Percentiles rank a stretch among this genome's conserved stretches.
These are phyloP conservation scores for Zoanthus sociatus DNA, from an alignment of 92 coral and sea anemone genomes.

Conservation along the genomic window DNA sequence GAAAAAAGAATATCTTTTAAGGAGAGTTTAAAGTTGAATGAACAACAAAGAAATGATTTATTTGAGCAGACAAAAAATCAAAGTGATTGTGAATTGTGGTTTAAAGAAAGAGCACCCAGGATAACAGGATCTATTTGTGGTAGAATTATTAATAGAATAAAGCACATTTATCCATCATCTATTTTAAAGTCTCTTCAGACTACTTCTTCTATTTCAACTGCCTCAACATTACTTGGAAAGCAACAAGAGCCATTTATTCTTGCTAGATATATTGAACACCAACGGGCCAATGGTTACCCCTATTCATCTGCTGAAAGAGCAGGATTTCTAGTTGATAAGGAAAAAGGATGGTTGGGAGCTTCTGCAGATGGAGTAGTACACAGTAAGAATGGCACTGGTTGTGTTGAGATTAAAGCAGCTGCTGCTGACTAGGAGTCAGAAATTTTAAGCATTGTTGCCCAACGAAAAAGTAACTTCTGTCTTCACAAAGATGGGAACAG, in stretches of 20 bases:
- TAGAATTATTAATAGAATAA: conserved; percentile 24
- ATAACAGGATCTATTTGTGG: conserved; percentile 49
- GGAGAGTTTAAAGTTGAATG: conserved; percentile 41
- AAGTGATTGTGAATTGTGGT: conserved; percentile 39
- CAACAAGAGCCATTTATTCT: conserved; percentile 39
- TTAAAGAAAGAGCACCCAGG: conserved; percentile 27
- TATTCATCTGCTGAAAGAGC: conserved; percentile 15
- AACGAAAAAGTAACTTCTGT: conserved; percentile 46
- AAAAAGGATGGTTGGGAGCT: conserved; percentile 55
- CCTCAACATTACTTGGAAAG: conserved; percentile 26
- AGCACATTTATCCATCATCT: conserved; percentile 6
- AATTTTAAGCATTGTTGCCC: neutral
- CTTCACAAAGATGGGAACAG: conserved; percentile 28
- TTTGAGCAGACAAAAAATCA: conserved; percentile 31
- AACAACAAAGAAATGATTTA: conserved; percentile 36
- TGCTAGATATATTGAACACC: conserved; percentile 24
- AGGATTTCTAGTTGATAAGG: conserved; percentile 44
- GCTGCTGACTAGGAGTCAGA: conserved; percentile 17
- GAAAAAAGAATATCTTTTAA: conserved; percentile 10
- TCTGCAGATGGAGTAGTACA: conserved; percentile 43
- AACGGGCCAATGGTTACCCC: conserved; percentile 16
- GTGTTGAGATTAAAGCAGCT: conserved; percentile 46
- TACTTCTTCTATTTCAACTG: conserved; percentile 27
- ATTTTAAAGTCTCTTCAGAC: conserved; percentile 23
- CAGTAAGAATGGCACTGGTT: conserved; percentile 31